Percentiles rank a stretch among this genome's conserved stretches.
Conservation (phyloP, 2,113 vertebrate species). For the Phylloscopus trochiloides region DNA sequence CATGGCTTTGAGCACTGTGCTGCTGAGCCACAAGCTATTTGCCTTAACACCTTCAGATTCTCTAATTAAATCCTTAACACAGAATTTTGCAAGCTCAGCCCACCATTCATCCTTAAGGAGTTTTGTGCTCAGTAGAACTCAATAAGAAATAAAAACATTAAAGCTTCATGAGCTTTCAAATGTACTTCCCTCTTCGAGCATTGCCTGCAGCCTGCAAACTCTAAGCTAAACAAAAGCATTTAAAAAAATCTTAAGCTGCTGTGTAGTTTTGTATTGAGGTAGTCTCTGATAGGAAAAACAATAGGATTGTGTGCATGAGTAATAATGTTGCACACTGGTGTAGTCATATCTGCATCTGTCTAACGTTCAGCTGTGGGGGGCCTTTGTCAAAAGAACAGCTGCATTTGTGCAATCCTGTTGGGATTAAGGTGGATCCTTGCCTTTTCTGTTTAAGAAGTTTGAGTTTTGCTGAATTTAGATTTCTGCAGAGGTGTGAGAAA, state of each 20-base stretch:
- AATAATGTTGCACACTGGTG: background rate
- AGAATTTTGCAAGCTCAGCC: background rate
- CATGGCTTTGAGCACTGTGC: background rate
- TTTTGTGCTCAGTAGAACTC: background rate
- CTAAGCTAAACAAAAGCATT: background rate
- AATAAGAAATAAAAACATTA: background rate
- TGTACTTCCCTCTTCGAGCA: background rate
- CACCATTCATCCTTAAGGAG: background rate
- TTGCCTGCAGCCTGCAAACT: background rate
- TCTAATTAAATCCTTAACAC: background rate
- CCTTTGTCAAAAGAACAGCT: background rate
- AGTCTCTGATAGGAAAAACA: background rate
- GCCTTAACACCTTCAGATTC: background rate
- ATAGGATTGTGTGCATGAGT: background rate
- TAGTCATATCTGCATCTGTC: background rate
- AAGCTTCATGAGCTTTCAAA: background rate
- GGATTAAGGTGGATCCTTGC: background rate
- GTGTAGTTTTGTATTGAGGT: background rate
- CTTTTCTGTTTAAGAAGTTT: background rate
- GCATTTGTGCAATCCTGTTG: accelerated
- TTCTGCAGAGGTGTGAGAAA: background rate
- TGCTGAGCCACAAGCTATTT: background rate
- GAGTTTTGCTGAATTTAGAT: background rate
- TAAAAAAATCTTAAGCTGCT: background rate
- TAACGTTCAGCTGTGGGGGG: background rate